A percentile compares a stretch with the other conserved stretches of the same genome.
These are phyloP conservation scores for Okamejei kenojei DNA, from an alignment of 2,797 vertebrate species.

Conservation along the genomic window DNA sequence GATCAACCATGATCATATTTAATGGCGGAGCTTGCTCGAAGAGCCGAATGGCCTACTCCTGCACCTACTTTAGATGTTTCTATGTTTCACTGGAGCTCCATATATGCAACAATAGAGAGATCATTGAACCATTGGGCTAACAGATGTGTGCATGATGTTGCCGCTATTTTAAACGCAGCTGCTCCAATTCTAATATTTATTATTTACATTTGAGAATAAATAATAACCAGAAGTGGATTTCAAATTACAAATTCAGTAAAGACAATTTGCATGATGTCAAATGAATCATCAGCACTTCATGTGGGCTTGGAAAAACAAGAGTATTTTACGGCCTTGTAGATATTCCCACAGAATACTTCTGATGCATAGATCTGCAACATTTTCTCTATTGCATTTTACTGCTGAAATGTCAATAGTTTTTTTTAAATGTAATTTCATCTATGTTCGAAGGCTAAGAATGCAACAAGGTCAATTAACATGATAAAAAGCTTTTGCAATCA, in stretches of 20 bases:
- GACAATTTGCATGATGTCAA: not conserved
- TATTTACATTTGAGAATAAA: slow-evolving; percentile 24
- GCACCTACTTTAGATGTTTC: too few relatives aligned
- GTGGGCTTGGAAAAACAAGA: not conserved
- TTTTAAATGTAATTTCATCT: not conserved
- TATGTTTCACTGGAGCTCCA: too few relatives aligned
- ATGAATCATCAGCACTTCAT: not conserved
- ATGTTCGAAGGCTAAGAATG: not conserved
- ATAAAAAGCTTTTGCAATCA: not conserved
- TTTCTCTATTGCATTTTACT: not conserved
- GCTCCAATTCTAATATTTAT: not conserved
- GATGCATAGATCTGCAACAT: not conserved
- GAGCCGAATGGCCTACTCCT: too few relatives aligned
- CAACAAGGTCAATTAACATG: not conserved
- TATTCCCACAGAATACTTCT: not conserved
- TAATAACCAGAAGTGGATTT: not conserved
- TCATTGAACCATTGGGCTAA: not conserved
- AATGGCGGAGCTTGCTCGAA: too few relatives aligned
- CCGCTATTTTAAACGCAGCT: not conserved
- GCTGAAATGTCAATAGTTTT: not conserved
- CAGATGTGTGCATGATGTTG: not conserved
- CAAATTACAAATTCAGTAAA: not conserved
- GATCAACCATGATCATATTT: too few relatives aligned
- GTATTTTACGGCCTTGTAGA: not conserved
- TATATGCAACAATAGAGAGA: too few relatives aligned